Percentiles rank a stretch among this genome's conserved stretches.
Evolutionary conservation across 53 echinoderm and acorn worm species (phyloP).

Genomic region (Patiria pectinifera): DNA sequence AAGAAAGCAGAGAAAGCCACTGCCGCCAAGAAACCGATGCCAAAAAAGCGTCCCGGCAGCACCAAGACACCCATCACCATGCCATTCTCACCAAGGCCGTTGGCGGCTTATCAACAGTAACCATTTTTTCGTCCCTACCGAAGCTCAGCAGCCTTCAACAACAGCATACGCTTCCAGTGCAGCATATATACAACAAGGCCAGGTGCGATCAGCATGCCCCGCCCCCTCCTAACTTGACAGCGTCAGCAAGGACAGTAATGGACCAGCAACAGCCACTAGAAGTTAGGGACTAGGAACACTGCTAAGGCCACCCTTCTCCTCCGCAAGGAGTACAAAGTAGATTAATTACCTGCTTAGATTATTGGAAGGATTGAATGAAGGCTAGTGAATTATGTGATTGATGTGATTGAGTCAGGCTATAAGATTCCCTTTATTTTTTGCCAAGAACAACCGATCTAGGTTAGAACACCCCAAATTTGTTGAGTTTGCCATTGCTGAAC

Average conservation of each 20-base stretch:
- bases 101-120: too few relatives aligned
- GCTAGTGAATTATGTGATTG: constrained; percentile 41
- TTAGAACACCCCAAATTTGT: constrained; percentile 59
- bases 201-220: constrained; percentile 33
- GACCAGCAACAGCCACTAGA: background rate
- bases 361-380: constrained; percentile 36
- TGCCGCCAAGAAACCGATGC: too few relatives aligned
- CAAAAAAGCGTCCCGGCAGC: too few relatives aligned
- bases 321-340: constrained; percentile 41
- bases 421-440: constrained; percentile 55
- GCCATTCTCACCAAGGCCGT: too few relatives aligned
- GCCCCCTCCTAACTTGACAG: background rate
- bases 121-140: background rate
- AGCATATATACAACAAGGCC: constrained; percentile 2
- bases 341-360: background rate
- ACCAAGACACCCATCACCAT: too few relatives aligned
- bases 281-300: background rate
- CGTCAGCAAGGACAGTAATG: background rate
- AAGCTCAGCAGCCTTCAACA: background rate
- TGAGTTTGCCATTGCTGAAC: constrained; percentile 53
- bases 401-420: constrained; percentile 37
- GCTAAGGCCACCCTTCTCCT: background rate
- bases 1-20: too few relatives aligned
- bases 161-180: constrained; percentile 30
- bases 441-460: constrained; percentile 54